Evolutionary conservation across 2,888 invertebrate genomes (phyloP).

Genomic region (Bimastos eiseni): DNA sequence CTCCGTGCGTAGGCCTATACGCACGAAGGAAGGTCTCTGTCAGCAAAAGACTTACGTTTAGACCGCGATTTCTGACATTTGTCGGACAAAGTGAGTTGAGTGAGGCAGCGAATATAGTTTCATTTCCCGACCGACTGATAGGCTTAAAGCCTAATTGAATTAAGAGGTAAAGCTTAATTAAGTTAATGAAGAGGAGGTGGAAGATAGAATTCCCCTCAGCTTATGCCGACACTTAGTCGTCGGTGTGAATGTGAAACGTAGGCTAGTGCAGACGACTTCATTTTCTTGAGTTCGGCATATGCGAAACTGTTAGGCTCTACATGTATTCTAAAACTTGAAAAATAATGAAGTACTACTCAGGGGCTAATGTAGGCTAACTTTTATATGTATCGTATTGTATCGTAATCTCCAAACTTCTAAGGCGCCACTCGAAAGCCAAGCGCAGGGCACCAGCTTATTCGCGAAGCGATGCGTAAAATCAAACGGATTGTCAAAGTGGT

Average conservation of each 20-base stretch:
- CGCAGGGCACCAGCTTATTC: too few relatives aligned
- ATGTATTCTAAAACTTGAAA: not conserved
- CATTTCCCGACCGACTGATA: not conserved
- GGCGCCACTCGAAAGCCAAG: too few relatives aligned
- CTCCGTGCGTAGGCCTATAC: not conserved
- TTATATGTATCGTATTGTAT: too few relatives aligned
- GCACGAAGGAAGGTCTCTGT: not conserved
- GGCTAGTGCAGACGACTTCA: not conserved
- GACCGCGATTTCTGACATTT: not conserved
- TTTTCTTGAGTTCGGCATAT: not conserved
- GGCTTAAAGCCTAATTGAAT: not conserved
- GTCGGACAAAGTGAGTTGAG: conserved; percentile 13
- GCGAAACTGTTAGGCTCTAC: not conserved
- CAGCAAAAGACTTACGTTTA: not conserved
- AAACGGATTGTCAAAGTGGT: too few relatives aligned
- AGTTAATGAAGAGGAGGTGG: not conserved
- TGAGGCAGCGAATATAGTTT: not conserved
- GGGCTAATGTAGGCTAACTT: not conserved
- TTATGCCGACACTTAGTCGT: not conserved
- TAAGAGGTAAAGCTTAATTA: too few relatives aligned
- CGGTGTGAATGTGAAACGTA: not conserved
- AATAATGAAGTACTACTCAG: not conserved
- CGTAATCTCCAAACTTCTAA: too few relatives aligned
- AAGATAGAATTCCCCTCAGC: not conserved
- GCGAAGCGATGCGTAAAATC: too few relatives aligned